Conservation (phyloP, 2,888 invertebrate genomes). For the Anoplius nigerrimus region DNA sequence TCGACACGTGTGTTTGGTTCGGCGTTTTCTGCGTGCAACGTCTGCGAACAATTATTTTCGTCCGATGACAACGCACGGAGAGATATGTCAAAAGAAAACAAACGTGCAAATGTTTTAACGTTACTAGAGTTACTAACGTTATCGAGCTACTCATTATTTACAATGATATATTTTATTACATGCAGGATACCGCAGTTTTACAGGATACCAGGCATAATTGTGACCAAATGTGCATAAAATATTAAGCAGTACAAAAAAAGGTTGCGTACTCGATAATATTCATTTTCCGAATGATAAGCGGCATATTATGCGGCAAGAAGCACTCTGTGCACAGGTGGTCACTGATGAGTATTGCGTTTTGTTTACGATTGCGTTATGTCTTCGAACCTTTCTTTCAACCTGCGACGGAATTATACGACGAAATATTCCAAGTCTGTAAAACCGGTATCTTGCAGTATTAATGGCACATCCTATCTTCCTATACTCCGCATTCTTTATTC, state of each 20-base stretch:
- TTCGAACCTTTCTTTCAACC: too few species aligned
- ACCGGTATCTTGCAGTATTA: slow-evolving; percentile 31
- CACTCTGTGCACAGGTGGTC: too few species aligned
- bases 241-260: neutral
- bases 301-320: too few species aligned
- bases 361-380: too few species aligned
- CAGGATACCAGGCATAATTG: slow-evolving; percentile 29
- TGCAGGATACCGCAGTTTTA: slow-evolving; percentile 49
- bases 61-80: slow-evolving; percentile 29
- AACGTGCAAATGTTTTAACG: slow-evolving; percentile 49
- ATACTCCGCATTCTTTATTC: slow-evolving; percentile 13
- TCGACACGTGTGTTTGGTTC: slow-evolving; percentile 46
- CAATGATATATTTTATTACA: slow-evolving; percentile 37
- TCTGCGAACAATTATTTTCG: slow-evolving; percentile 35
- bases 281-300: too few species aligned
- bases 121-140: slow-evolving; percentile 40
- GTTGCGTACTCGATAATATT: too few species aligned
- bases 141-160: slow-evolving; percentile 40
- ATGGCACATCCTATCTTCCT: slow-evolving; percentile 39
- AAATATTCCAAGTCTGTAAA: slow-evolving; percentile 22
- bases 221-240: neutral
- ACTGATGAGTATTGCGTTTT: too few species aligned
- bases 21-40: slow-evolving; percentile 19
- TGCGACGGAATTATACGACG: too few species aligned
- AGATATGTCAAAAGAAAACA: slow-evolving; percentile 31